A percentile compares a stretch with the other conserved stretches of the same genome.
Evolutionary conservation across 2,797 vertebrate species (phyloP).

Genomic region (Labroides dimidiatus): DNA sequence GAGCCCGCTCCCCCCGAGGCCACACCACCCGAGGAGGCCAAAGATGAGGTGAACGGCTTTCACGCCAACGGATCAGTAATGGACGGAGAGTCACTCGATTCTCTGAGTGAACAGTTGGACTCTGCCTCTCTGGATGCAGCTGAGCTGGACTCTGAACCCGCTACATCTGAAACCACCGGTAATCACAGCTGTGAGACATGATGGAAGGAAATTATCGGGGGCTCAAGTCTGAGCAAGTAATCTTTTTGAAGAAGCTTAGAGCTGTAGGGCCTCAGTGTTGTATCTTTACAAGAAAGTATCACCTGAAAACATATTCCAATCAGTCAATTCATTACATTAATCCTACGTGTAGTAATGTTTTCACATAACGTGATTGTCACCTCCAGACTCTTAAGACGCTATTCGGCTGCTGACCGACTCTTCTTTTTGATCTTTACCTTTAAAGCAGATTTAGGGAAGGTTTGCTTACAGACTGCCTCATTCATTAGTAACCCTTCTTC

Average conservation of each 20-base stretch:
- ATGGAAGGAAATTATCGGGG: background rate
- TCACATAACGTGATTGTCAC: too few species aligned
- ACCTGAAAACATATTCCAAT: too few species aligned
- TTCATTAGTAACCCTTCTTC: slow-evolving; percentile 17
- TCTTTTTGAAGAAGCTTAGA: too few species aligned
- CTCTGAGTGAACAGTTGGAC: slow-evolving; percentile 94
- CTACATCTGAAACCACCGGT: slow-evolving; percentile 80
- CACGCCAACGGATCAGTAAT: slow-evolving; percentile 91
- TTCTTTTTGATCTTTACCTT: too few species aligned
- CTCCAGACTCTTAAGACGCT: too few species aligned
- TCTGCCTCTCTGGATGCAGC: slow-evolving; percentile 89
- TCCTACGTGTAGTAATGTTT: too few species aligned
- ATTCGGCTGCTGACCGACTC: too few species aligned
- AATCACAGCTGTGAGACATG: slow-evolving; percentile 13
- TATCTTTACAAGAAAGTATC: too few species aligned
- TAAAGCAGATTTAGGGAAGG: background rate
- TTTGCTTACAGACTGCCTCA: background rate
- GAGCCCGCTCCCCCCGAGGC: slow-evolving; percentile 76
- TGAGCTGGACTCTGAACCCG: slow-evolving; percentile 88
- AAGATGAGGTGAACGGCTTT: slow-evolving; percentile 90
- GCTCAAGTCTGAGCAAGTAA: background rate
- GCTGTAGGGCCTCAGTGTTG: too few species aligned
- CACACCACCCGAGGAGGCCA: slow-evolving; percentile 64
- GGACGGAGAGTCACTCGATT: slow-evolving; percentile 92
- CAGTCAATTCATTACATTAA: too few species aligned